These are phyloP conservation scores for Isichthys henryi DNA, from an alignment of 2,113 vertebrate genomes.

Conservation along the genomic window DNA sequence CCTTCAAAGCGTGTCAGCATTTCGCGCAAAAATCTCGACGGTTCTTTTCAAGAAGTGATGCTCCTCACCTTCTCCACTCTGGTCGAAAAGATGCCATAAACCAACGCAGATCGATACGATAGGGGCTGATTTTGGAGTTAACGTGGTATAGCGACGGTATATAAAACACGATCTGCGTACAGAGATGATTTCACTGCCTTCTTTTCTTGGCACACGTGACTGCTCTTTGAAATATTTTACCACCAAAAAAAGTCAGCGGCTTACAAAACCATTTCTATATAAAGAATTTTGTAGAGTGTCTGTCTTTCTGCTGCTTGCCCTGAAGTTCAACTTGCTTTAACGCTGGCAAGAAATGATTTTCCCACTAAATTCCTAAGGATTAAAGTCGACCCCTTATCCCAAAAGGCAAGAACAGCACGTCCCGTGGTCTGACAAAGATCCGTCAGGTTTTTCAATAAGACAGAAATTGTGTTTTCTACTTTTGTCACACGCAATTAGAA, in stretches of 20 bases:
- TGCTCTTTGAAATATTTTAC: conserved; percentile 24
- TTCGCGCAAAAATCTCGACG: not conserved
- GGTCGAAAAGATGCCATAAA: not conserved
- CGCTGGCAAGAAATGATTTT: conserved; percentile 45
- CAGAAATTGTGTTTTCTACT: not conserved
- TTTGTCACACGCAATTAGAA: conserved; percentile 12
- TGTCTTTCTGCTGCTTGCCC: conserved; percentile 40
- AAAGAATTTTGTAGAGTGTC: conserved; percentile 22
- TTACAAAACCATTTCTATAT: conserved; percentile 19
- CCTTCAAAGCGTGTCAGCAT: not conserved
- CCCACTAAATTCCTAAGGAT: conserved; percentile 47
- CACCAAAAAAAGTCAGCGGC: conserved; percentile 14
- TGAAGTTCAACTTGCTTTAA: conserved; percentile 43
- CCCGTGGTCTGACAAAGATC: not conserved
- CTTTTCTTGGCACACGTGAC: not conserved
- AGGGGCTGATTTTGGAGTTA: not conserved
- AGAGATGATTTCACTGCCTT: not conserved
- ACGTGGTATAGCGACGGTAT: not conserved
- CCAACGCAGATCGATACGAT: not conserved
- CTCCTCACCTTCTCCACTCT: not conserved
- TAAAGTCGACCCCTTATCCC: conserved; percentile 27
- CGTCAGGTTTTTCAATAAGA: conserved; percentile 18
- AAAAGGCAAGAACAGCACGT: conserved; percentile 16
- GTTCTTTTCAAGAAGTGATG: not conserved
- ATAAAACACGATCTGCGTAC: not conserved